Percentiles rank a stretch among this genome's conserved stretches.
Conservation (phyloP, 2,888 invertebrate species). For the Germaria angustata region DNA sequence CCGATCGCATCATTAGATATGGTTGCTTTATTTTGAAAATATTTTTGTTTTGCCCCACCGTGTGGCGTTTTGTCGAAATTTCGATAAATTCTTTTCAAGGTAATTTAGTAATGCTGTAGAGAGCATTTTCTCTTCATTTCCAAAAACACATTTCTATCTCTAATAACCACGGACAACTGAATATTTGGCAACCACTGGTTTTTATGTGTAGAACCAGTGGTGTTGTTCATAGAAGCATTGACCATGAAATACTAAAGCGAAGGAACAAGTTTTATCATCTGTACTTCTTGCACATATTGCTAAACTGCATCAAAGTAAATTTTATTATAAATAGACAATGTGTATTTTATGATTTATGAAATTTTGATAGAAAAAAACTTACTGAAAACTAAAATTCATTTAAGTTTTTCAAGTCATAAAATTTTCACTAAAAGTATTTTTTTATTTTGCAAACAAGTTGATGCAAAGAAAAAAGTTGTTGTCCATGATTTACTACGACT, state of each 20-base stretch:
- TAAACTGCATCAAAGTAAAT: constrained; percentile 52
- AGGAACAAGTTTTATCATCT: constrained; percentile 48
- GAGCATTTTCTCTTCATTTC: too few species aligned
- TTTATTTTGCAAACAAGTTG: constrained; percentile 7
- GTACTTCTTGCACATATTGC: neutral
- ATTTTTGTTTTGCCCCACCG: too few species aligned
- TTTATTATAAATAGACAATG: constrained; percentile 54
- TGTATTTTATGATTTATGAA: constrained; percentile 57
- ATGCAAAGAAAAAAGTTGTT: constrained; percentile 9
- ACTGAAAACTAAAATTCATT: constrained; percentile 1
- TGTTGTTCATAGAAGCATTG: constrained; percentile 59
- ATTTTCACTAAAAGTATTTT: neutral
- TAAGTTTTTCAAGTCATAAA: neutral
- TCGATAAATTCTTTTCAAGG: too few species aligned
- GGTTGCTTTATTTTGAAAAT: too few species aligned
- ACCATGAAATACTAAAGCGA: constrained; percentile 64
- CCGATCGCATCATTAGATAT: too few species aligned
- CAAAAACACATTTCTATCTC: too few species aligned
- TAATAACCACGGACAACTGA: too few species aligned
- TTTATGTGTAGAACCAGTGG: neutral
- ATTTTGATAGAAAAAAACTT: neutral
- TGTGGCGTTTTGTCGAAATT: too few species aligned
- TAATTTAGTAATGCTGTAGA: too few species aligned
- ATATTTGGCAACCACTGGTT: constrained; percentile 29
- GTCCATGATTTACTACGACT: constrained; percentile 26